phyloP scores from a whole-genome alignment of 1,140 invertebrate genomes.

The Rhynchophorus ferrugineus region DNA sequence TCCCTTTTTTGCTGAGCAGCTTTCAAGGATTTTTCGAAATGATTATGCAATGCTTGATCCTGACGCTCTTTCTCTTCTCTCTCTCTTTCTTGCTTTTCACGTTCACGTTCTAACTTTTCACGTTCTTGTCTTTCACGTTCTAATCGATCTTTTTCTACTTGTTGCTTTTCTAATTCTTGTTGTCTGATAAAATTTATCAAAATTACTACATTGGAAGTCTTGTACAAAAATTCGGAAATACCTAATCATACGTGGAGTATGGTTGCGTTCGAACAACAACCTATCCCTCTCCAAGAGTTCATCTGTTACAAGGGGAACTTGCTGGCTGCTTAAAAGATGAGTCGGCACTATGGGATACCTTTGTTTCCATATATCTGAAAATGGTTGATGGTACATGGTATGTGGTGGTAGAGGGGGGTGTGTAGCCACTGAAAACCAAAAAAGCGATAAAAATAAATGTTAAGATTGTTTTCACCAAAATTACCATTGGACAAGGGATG shows the following conservation, averaged over 20 bases:
- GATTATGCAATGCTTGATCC: conserved; percentile 76
- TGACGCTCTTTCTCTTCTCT: conserved; percentile 51
- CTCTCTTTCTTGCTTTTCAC: conserved; percentile 46
- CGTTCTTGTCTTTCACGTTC: conserved; percentile 43
- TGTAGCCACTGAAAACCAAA: conserved; percentile 21
- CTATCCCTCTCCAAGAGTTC: conserved; percentile 49
- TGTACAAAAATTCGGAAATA: too few species aligned
- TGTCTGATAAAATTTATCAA: conserved; percentile 38
- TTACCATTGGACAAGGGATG: conserved; percentile 21
- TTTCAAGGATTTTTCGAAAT: conserved; percentile 84
- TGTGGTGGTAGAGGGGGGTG: conserved; percentile 45
- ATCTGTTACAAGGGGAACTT: conserved; percentile 39
- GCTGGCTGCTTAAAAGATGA: conserved; percentile 31
- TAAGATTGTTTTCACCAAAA: background rate
- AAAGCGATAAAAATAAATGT: background rate
- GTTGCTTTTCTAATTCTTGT: conserved; percentile 54
- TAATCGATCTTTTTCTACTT: conserved; percentile 50
- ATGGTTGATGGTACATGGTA: conserved; percentile 40
- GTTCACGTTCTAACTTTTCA: conserved; percentile 46
- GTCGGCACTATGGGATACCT: conserved; percentile 41
- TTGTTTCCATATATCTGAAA: conserved; percentile 40
- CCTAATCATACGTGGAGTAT: conserved; percentile 32
- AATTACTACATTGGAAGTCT: too few species aligned
- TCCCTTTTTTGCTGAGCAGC: conserved; percentile 63
- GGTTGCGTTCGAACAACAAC: conserved; percentile 38